Evolutionary conservation across 2,113 vertebrate species (phyloP), one percentile per base, ranked within the genome.

Genomic region (Hylia prasina): DNA sequence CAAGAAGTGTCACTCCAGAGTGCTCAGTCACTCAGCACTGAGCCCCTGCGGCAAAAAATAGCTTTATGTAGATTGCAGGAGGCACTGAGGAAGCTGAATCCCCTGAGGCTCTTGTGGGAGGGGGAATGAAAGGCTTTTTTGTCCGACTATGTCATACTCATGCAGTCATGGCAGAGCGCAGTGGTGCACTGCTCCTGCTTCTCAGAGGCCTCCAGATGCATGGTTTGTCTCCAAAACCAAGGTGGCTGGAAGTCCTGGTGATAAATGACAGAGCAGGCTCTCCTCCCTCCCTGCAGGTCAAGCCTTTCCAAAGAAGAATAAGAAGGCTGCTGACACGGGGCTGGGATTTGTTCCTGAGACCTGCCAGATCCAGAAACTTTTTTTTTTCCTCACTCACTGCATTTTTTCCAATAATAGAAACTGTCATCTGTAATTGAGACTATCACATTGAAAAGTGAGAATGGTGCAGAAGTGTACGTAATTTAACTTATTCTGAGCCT

Each of bases 341-440:
- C 19, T 88, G 73, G 19, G 45, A 33, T 85, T 90, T 91, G 82
- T 80, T 66, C 42, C 71, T 6, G 22, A 77, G 23, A 63, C 33
- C 64, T 88, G 51, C 3, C 60, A 90, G 31, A 84, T 84, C 17
- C 30, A 93, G 75, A 54, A 91, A 66, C 9, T 9, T 31, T 19
- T 50, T 44, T 61, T n/a, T 28, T 23, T 19, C 7, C 30, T 25
- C 23, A 11, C 33, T 65, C 28, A 11, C 12, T 72, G 72, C n/a
- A 70, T 70, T 91, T 79, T 87, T 82, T 39, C 58, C 2, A 0
- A 73, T 90, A 93, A 91, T 78, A 89, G 81, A 82, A 93, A 61
- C 78, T 94, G 87, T 91, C 87, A 93, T 37, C 84, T 85, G 69
- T 94, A 94, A 91, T 82, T 82, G 87, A 96, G 94, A 93, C 66